These are phyloP conservation scores for Rhinolophus sinicus DNA, from an alignment of 2,113 vertebrate genomes.

Conservation along the genomic window DNA sequence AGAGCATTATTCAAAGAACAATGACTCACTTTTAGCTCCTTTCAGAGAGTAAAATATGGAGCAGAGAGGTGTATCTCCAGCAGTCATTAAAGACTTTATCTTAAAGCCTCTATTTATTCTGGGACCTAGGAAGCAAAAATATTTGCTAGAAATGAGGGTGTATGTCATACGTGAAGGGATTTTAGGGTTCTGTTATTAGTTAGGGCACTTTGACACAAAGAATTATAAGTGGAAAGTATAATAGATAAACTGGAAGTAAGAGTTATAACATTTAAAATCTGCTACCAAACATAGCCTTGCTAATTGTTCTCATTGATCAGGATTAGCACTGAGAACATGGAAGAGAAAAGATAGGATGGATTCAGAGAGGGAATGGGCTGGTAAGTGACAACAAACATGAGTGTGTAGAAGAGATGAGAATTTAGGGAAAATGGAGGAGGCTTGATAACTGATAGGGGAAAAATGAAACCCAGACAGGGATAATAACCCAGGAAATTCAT, in stretches of 20 bases:
- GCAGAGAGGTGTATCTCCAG: not conserved
- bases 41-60: not conserved
- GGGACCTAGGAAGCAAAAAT: not conserved
- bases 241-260: not conserved
- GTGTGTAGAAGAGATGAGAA: not conserved
- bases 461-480: not conserved
- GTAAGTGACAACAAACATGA: not conserved
- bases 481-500: not conserved
- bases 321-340: not conserved
- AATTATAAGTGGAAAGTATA: not conserved
- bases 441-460: not conserved
- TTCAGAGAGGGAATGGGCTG: not conserved
- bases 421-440: not conserved
- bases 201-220: not conserved
- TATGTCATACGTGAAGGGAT: not conserved
- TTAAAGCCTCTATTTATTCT: not conserved
- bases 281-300: not conserved
- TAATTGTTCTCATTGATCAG: not conserved
- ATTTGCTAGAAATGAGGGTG: not conserved
- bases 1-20: not conserved
- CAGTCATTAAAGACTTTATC: not conserved
- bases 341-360: not conserved
- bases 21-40: not conserved
- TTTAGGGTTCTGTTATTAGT: not conserved
- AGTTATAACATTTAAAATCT: not conserved